Evolutionary conservation across 2,797 vertebrate genomes (phyloP), one percentile per base, ranked within the genome.

Genomic region (Eidolon dupreanum): DNA sequence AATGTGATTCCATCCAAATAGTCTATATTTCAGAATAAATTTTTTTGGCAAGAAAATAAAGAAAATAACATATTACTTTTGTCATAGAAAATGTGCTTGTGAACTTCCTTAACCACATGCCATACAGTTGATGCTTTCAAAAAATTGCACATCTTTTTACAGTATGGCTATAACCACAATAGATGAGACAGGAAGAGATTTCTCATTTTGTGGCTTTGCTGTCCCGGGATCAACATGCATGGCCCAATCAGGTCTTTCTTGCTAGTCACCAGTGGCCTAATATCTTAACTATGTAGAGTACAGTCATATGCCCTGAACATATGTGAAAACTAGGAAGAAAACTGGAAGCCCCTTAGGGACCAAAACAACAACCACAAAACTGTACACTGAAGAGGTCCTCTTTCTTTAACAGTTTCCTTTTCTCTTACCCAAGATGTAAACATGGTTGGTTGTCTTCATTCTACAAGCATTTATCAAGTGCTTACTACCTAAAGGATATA

Each of bases 41-140:
- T 82, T 89, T 43, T 94, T 88, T 97, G 95, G 97, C 94, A 97
- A 53, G 89, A 95, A 96, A 93, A 96, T 90, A 97, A 97, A 97
- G 97, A 96, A 93, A 94, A 97, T 96, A 85, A 82, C 96, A 95
- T 65, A 91, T 63, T 82, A 83, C 78, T 95, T 97, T 96, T 96
- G 93, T 96, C 94, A 97, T 73, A 15, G 9, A 89, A 79, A 94
- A 96, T 96, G 78, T 79, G 91, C 88, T 93, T 96, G 49, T 94
- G 86, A 95, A 94, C 89, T 95, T 96, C 75, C 74, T 90, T 93
- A 91, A 96, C 96, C 94, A 97, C 86, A 97, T 97, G 97, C 83
- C 88, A 79, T 93, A 78, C 78, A 95, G 46, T 97, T 95, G 91
- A 91, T 66, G 73, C 53, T 96, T 96, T 85, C 17, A 71, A 81